Conservation (phyloP, 2,797 vertebrate species). For the Steatocranus sp. region DNA sequence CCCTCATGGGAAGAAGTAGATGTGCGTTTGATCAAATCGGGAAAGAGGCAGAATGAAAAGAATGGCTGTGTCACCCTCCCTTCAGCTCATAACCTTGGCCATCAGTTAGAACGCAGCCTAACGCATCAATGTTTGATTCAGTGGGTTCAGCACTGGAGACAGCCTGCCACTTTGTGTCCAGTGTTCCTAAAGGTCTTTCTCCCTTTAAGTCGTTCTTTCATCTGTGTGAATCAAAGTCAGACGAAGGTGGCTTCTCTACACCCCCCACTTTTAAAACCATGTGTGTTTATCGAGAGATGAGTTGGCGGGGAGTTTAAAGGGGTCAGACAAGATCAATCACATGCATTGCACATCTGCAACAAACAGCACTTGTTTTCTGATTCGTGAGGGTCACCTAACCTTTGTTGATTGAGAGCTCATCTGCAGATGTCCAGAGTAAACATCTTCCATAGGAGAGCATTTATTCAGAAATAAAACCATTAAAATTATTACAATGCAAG, state of each 20-base stretch:
- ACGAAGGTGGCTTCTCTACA: background rate
- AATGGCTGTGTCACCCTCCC: background rate
- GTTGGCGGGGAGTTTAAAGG: constrained; percentile 21
- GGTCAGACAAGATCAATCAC: constrained; percentile 35
- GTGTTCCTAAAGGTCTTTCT: constrained; percentile 46
- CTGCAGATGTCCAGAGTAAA: background rate
- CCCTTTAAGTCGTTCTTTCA: constrained; percentile 60
- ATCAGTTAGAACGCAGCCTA: background rate
- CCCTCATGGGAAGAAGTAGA: background rate
- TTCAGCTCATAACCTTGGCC: background rate
- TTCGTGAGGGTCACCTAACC: background rate
- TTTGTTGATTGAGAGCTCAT: background rate
- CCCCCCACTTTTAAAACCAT: background rate
- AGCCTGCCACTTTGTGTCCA: background rate
- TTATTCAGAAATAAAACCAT: background rate
- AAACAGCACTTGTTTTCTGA: background rate
- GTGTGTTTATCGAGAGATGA: background rate
- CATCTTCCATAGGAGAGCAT: background rate
- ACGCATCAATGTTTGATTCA: background rate
- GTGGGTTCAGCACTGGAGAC: background rate
- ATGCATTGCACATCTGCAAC: background rate
- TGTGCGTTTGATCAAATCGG: constrained; percentile 3
- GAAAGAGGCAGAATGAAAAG: background rate
- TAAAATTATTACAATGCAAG: background rate
- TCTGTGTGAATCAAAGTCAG: constrained; percentile 56